Percentiles rank a stretch among this genome's conserved stretches.
These are phyloP conservation scores for Odontocolon sp. DNA, from an alignment of 2,888 invertebrate genomes.

Conservation along the genomic window DNA sequence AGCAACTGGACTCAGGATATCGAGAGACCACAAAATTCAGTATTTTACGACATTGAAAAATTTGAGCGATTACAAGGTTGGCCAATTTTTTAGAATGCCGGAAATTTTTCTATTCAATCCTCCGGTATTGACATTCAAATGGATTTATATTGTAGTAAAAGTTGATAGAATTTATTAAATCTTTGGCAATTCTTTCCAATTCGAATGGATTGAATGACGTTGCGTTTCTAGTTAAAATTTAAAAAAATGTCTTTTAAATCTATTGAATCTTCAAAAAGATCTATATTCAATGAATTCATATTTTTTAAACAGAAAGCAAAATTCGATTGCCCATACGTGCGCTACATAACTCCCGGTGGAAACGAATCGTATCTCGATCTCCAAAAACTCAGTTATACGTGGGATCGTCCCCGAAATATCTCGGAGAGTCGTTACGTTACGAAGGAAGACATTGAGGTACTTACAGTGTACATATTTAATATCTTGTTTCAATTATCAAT, in stretches of 20 bases:
- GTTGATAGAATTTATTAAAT: too few species aligned
- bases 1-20: slow-evolving; percentile 65
- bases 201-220: too few species aligned
- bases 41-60: slow-evolving; percentile 69
- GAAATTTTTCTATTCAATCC: background rate
- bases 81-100: background rate
- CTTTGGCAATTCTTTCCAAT: too few species aligned
- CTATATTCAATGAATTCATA: background rate
- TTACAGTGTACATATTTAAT: too few species aligned
- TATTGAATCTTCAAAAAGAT: too few species aligned
- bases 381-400: slow-evolving; percentile 69
- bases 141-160: too few species aligned
- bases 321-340: slow-evolving; percentile 69
- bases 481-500: too few species aligned
- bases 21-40: slow-evolving; percentile 63
- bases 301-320: slow-evolving; percentile 60
- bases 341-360: slow-evolving; percentile 68
- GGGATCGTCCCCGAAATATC: slow-evolving; percentile 72
- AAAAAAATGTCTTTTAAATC: too few species aligned
- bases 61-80: slow-evolving; percentile 56
- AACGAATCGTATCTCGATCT: slow-evolving; percentile 74
- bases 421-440: slow-evolving; percentile 71
- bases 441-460: slow-evolving; percentile 74
- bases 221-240: too few species aligned
- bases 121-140: too few species aligned